These are phyloP conservation scores for Euwallacea fornicatus DNA, from an alignment of 1,140 invertebrate species.

Conservation along the genomic window DNA sequence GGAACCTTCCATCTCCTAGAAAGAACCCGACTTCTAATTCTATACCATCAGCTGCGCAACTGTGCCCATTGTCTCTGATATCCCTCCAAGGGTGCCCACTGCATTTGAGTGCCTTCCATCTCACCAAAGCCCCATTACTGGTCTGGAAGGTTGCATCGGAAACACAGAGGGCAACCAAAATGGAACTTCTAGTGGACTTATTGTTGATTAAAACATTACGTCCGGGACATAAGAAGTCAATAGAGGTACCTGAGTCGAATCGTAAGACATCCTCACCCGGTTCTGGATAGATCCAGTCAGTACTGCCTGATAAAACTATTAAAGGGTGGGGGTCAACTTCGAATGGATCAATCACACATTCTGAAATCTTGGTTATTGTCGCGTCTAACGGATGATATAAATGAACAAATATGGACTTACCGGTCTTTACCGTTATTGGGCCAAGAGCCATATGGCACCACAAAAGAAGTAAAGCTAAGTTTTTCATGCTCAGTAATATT, in stretches of 20 bases:
- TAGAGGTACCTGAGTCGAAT: constrained; percentile 21
- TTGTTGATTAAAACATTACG: constrained; percentile 40
- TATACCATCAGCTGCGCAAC: constrained; percentile 48
- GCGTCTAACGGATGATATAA: too few relatives aligned
- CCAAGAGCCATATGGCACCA: too few relatives aligned
- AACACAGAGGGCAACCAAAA: constrained; percentile 16
- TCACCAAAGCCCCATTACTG: background rate
- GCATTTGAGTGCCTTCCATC: constrained; percentile 17
- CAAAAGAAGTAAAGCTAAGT: constrained; percentile 12
- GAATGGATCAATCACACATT: constrained; percentile 32
- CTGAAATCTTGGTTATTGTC: constrained; percentile 42
- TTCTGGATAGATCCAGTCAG: constrained; percentile 34
- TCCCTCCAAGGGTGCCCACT: constrained; percentile 37
- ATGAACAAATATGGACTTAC: too few relatives aligned
- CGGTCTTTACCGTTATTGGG: too few relatives aligned
- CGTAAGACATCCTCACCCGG: constrained; percentile 22
- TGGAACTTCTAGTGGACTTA: background rate
- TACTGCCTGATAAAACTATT: constrained; percentile 24
- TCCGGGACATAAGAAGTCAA: constrained; percentile 41
- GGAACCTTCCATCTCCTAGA: constrained; percentile 39
- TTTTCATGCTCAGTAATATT: too few relatives aligned
- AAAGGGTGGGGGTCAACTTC: constrained; percentile 19
- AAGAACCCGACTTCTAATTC: constrained; percentile 49
- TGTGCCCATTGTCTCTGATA: constrained; percentile 29
- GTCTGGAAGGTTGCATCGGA: constrained; percentile 12